Evolutionary conservation across 1,140 invertebrate genomes (phyloP).

Genomic region (Eciton burchellii): DNA sequence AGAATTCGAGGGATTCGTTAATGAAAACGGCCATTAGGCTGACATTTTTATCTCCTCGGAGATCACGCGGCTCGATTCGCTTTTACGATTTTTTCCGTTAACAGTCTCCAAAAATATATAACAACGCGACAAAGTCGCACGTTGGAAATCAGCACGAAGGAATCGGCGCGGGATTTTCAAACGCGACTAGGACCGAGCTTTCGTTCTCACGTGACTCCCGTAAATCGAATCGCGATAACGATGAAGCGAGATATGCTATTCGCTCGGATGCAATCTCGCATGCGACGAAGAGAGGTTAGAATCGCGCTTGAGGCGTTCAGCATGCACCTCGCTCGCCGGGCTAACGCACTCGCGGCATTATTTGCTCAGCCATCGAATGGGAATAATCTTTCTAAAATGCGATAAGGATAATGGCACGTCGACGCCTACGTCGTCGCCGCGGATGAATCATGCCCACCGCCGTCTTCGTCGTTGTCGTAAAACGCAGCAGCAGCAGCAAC

Average conservation of each 20-base stretch:
- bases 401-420: constrained; percentile 65
- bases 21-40: constrained; percentile 19
- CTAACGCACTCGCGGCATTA: constrained; percentile 38
- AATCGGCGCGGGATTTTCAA: no score
- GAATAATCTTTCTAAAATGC: constrained; percentile 65
- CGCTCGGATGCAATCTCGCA: background rate
- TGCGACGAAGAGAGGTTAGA: background rate
- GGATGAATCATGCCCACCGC: constrained; percentile 66
- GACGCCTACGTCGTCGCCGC: constrained; percentile 56
- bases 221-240: no score
- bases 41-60: constrained; percentile 5
- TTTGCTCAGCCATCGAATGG: constrained; percentile 58
- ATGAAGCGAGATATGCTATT: background rate
- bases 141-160: no score
- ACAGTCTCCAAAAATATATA: no score
- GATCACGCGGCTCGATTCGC: background rate
- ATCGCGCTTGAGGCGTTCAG: background rate
- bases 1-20: constrained; percentile 53
- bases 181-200: no score
- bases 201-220: no score
- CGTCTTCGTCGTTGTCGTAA: background rate
- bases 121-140: no score
- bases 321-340: constrained; percentile 1
- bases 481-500: constrained; percentile 26
- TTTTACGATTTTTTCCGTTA: background rate